Evolutionary conservation across 2,888 invertebrate genomes (phyloP).

Genomic region (Proisotoma minuta): DNA sequence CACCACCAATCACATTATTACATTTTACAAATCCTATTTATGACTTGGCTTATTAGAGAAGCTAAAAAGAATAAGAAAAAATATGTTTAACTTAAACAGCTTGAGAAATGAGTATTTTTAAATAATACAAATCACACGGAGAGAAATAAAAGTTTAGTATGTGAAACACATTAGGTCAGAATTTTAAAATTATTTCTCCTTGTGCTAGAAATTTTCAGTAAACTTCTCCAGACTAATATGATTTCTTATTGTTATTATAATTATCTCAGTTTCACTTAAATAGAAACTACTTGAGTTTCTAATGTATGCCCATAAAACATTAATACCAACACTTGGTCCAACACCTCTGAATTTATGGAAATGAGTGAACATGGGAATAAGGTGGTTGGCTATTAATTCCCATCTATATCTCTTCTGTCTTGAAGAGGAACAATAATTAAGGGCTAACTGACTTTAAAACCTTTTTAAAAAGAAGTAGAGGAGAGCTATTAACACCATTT

Average conservation of each 20-base stretch:
- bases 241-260: background rate
- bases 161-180: background rate
- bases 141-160: background rate
- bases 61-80: background rate
- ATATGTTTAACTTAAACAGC: background rate
- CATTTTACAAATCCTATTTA: background rate
- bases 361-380: background rate
- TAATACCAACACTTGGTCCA: slow-evolving; percentile 10
- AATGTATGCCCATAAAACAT: slow-evolving; percentile 14
- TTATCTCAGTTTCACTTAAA: slow-evolving; percentile 1
- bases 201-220: too few relatives aligned
- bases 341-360: slow-evolving; percentile 13
- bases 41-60: slow-evolving; percentile 2
- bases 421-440: background rate
- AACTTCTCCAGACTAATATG: background rate
- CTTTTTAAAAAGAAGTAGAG: slow-evolving; percentile 1
- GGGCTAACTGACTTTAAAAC: slow-evolving; percentile 3
- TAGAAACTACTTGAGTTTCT: slow-evolving; percentile 2
- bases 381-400: background rate
- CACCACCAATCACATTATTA: background rate
- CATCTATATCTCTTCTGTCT: background rate
- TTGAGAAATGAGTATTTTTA: background rate
- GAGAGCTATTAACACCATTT: slow-evolving; percentile 15
- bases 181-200: background rate
- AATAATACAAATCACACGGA: background rate